Evolutionary conservation across 1,140 invertebrate genomes (phyloP).

Genomic region (Drosophila micromelanica): DNA sequence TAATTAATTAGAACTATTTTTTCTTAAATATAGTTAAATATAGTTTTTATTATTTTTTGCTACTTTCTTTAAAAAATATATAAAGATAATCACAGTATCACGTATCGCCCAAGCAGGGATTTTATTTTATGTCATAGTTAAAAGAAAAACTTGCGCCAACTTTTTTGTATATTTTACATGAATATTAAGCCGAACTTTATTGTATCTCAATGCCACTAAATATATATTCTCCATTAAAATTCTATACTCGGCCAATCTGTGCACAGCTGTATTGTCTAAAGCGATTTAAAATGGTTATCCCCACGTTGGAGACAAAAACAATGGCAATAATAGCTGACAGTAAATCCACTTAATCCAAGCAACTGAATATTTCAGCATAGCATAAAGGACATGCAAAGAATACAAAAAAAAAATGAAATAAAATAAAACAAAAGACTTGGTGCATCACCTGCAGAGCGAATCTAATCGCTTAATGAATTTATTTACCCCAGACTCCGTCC

Average conservation of each 20-base stretch:
- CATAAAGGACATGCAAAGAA: constrained; percentile 32
- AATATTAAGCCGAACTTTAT: neutral
- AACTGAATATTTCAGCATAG: constrained; percentile 60
- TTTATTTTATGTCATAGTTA: neutral
- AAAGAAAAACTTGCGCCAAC: neutral
- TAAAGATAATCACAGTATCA: neutral
- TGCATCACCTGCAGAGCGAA: constrained; percentile 48
- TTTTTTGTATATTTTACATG: neutral
- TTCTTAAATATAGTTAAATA: too few species aligned
- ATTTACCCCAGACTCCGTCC: constrained; percentile 50
- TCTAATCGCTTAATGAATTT: constrained; percentile 79
- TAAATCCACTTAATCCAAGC: constrained; percentile 66
- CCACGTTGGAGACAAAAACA: constrained; percentile 19
- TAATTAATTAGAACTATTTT: too few species aligned
- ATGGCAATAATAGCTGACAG: constrained; percentile 42
- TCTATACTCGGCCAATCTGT: constrained; percentile 11
- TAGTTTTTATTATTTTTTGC: too few species aligned
- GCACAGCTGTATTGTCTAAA: constrained; percentile 12
- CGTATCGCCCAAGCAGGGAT: neutral
- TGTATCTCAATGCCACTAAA: neutral
- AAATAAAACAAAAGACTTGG: neutral
- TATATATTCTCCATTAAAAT: constrained; percentile 1
- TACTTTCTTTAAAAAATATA: too few species aligned
- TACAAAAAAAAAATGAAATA: too few species aligned
- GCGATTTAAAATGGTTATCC: constrained; percentile 11